Evolutionary conservation across 2,797 vertebrate species (phyloP), one percentile per base, ranked within the genome.

Genomic region (Heliangelus exortis): DNA sequence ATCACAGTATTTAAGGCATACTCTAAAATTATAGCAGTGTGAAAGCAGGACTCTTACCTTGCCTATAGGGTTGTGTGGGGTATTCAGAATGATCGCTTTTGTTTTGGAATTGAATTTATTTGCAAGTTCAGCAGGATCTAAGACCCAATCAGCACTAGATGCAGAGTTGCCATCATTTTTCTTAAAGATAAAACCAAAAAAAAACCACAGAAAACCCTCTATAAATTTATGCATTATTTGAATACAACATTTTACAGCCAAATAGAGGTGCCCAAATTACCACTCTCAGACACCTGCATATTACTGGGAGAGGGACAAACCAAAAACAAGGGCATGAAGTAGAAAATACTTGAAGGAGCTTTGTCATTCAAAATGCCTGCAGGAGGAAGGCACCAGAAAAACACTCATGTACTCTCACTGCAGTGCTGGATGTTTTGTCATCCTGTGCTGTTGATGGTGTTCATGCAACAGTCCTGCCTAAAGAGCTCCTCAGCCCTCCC

Each of bases 71-170:
- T 99, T 99, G 95, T 99, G 98, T 1, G 99, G 99, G 3, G 98
- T 99, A 97, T 99, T 99, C 92, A 99, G 95, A 96, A 99, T 98
- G 86, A 99, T 99, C 55, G 99, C 99, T 97, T 99, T 99, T 23
- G 99, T 99, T 98, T 98, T 99, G 4, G 98, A 98, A 97, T 96
- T 99, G 97, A 99, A 99, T 98, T 99, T 99, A 96, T 97, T 98
- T 74, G 98, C 98, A 74, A 99, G 98, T 97, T 99, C 99, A 34
- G 97, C 96, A 63, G 98, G 98, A 97, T 99, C 98, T 29, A 99
- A 98, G 53, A 92, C 96, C 99, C 99, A 99, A 82, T 99, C 98
- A 45, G 98, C 98, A 95, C 99, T 99, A 75, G 98, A 98, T 85
- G 96, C 63, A 88, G 72, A 84, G 7, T 81, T 94, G 84, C 97